Percentiles rank a stretch among this genome's conserved stretches.
Conservation (phyloP, 2,113 vertebrate genomes). For the Mesembrinibis cayennensis region DNA sequence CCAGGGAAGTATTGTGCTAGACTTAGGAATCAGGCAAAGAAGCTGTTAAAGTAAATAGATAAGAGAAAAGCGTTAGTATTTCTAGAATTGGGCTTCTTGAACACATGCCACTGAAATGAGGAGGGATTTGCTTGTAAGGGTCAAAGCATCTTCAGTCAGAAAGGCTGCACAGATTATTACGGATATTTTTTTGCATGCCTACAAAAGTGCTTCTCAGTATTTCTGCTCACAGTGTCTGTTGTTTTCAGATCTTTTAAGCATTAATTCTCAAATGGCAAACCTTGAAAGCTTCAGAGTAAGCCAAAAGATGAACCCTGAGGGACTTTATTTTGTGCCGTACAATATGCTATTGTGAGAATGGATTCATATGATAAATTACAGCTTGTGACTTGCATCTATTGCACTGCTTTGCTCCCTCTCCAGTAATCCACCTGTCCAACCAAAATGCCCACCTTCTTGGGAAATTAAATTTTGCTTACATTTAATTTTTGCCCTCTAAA, state of each 20-base stretch:
- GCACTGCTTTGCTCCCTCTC: neutral
- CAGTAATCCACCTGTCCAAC: neutral
- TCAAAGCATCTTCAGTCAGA: neutral
- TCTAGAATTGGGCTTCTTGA: neutral
- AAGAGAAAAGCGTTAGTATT: neutral
- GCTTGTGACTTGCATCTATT: neutral
- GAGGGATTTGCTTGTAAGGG: neutral
- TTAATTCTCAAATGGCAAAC: neutral
- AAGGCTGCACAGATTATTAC: neutral
- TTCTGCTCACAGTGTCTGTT: neutral
- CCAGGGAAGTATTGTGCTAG: neutral
- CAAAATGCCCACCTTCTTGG: neutral
- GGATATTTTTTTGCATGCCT: neutral
- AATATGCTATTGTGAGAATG: neutral
- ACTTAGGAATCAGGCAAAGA: neutral
- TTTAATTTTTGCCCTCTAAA: neutral
- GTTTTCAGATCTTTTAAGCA: neutral
- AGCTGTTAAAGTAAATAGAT: conserved; percentile 23
- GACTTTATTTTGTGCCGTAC: neutral
- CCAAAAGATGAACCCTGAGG: neutral
- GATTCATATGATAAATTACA: neutral
- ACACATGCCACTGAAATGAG: neutral
- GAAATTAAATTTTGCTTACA: neutral
- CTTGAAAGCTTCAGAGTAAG: neutral
- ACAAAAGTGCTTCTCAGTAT: neutral